Conservation (phyloP, 2,888 invertebrate genomes). For the Gastrophysa polygoni region DNA sequence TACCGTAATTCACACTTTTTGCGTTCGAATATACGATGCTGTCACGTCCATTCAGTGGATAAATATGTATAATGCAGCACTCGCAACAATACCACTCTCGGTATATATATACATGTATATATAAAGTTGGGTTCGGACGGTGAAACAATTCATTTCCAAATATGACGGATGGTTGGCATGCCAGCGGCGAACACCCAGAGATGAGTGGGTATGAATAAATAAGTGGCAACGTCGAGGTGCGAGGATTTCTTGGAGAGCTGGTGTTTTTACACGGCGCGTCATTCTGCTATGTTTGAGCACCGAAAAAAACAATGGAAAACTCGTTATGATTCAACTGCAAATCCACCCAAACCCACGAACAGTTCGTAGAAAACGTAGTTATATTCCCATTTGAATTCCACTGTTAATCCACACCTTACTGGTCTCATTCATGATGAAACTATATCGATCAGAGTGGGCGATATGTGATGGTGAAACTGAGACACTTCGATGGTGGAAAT, state of each 20-base stretch:
- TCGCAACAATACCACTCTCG: conserved; percentile 34
- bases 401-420: too few relatives aligned
- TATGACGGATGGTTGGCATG: conserved; percentile 48
- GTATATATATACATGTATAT: conserved; percentile 20
- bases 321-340: too few relatives aligned
- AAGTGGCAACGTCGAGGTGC: neutral
- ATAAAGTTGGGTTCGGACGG: conserved; percentile 36
- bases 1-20: conserved; percentile 26
- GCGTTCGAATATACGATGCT: conserved; percentile 27
- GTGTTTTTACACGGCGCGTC: too few relatives aligned
- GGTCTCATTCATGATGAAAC: too few relatives aligned
- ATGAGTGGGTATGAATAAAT: neutral
- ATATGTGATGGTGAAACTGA: too few relatives aligned
- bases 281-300: too few relatives aligned
- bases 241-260: neutral
- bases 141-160: conserved; percentile 49
- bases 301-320: too few relatives aligned
- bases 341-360: too few relatives aligned
- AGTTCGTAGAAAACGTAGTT: too few relatives aligned
- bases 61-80: conserved; percentile 36
- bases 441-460: too few relatives aligned
- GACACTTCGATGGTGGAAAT: too few relatives aligned
- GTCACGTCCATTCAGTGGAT: conserved; percentile 30
- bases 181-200: neutral
- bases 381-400: too few relatives aligned